phyloP scores from a whole-genome alignment of 2,888 invertebrate genomes.

The Byasa hedistus region DNA sequence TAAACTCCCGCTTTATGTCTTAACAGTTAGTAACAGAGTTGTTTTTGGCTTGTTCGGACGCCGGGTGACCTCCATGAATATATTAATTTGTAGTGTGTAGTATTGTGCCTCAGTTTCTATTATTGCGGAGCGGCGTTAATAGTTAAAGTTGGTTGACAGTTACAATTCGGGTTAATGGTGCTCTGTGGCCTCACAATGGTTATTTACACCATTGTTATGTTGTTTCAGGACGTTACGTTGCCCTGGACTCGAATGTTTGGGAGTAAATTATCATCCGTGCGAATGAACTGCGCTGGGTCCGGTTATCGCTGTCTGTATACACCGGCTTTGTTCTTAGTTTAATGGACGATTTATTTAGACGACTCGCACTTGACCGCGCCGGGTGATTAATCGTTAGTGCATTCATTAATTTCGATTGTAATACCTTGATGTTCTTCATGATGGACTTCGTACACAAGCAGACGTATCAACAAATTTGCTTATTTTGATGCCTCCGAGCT shows the following conservation, averaged over 20 bases:
- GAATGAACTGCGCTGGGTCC: background rate
- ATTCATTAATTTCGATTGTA: too few species aligned
- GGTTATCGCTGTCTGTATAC: background rate
- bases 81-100: conserved; percentile 72
- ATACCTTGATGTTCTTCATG: too few species aligned
- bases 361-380: too few species aligned
- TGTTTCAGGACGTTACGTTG: conserved; percentile 61
- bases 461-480: too few species aligned
- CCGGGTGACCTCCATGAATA: conserved; percentile 68
- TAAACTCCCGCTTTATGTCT: background rate
- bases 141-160: conserved; percentile 72
- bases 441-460: too few species aligned
- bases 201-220: conserved; percentile 62
- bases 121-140: conserved; percentile 67
- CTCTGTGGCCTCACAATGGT: conserved; percentile 62
- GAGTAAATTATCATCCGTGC: conserved; percentile 20
- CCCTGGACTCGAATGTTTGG: conserved; percentile 36
- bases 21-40: conserved; percentile 12
- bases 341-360: background rate
- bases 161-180: conserved; percentile 67
- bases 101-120: conserved; percentile 73
- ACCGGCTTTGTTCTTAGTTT: background rate
- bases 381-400: too few species aligned
- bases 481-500: too few species aligned
- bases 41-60: conserved; percentile 18